Evolutionary conservation across 1,140 invertebrate genomes (phyloP).

Genomic region (Drosophila subpulchrella): DNA sequence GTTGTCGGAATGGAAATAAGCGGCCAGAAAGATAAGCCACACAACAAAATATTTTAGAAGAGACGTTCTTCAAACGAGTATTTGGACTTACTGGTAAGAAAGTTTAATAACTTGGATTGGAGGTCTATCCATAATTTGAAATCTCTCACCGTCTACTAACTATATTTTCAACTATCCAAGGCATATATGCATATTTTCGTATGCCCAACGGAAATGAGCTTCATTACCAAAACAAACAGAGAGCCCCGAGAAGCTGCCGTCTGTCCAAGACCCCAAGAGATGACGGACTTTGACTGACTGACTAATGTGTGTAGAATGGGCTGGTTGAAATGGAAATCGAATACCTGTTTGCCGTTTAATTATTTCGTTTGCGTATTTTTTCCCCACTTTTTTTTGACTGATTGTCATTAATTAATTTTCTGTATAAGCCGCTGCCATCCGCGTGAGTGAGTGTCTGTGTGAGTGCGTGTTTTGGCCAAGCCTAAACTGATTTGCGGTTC

Average conservation of each 20-base stretch:
- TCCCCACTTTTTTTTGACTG: constrained; percentile 66
- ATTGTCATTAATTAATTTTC: constrained; percentile 83
- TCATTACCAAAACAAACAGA: constrained; percentile 84
- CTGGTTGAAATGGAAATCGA: constrained; percentile 64
- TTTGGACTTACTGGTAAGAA: background rate
- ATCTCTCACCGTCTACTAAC: constrained; percentile 18
- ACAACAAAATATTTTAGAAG: constrained; percentile 3
- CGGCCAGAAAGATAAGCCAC: constrained; percentile 12
- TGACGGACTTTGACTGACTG: constrained; percentile 55
- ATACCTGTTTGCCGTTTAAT: constrained; percentile 82
- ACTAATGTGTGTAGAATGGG: constrained; percentile 76
- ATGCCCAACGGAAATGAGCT: constrained; percentile 80
- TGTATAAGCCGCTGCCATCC: constrained; percentile 28
- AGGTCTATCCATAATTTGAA: constrained; percentile 5
- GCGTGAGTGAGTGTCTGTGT: constrained; percentile 2
- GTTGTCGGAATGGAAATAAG: constrained; percentile 35
- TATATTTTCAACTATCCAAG: constrained; percentile 39
- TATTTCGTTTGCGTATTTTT: constrained; percentile 82
- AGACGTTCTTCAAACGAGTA: background rate
- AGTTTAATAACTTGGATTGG: background rate
- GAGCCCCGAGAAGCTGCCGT: constrained; percentile 21
- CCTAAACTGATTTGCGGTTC: constrained; percentile 56
- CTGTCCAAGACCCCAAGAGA: constrained; percentile 35
- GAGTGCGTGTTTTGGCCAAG: constrained; percentile 42
- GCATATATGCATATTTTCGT: constrained; percentile 67